Evolutionary conservation across 1,140 invertebrate genomes (phyloP), one percentile per base, ranked within the genome.

Genomic region (Zaprionus capensis): DNA sequence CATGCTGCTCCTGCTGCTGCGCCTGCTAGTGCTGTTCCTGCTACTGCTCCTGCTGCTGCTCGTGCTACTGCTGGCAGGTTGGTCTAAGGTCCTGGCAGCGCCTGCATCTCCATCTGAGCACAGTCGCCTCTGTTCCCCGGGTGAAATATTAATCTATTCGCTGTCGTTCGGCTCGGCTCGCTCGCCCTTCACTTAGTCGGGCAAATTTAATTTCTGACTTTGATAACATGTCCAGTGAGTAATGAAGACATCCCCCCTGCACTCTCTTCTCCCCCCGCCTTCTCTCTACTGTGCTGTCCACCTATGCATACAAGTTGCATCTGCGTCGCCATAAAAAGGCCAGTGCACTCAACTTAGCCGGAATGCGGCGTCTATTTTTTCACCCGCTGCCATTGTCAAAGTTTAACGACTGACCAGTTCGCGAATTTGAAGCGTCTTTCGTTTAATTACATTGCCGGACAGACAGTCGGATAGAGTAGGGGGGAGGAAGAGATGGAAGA

Each of bases 371-470:
- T 20, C 41, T 57, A 36, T 17, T n/a, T 56, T 11, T 67, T 58
- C 20, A 36, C 11, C 28, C 59, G 38, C 34, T 36, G 53, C 61
- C 65, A 46, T 80, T 80, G 78, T 71, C 78, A 81, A 81, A 81
- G 62, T 81, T 70, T 82, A 67, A 77, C 77, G 68, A 67, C 67
- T 62, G 74, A 65, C 58, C 70, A 75, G 65, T 61, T 77, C 57
- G 70, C 69, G 79, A 75, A 81, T 78, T 81, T 81, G 53, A 81
- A 78, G 59, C 80, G 66, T 82, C 75, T 78, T 82, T 78, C 57
- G 57, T 56, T 82, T 82, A 82, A 82, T 82, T 82, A 82, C 71
- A 78, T 82, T 65, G 56, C 66, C 22, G 56, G 17, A 26, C 56
- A 36, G 24, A 34, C 34, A 20, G 24, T 6, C 4, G 20, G 36